phyloP scores from a whole-genome alignment of 1,140 invertebrate species.

The Macrosteles quadrilineatus region DNA sequence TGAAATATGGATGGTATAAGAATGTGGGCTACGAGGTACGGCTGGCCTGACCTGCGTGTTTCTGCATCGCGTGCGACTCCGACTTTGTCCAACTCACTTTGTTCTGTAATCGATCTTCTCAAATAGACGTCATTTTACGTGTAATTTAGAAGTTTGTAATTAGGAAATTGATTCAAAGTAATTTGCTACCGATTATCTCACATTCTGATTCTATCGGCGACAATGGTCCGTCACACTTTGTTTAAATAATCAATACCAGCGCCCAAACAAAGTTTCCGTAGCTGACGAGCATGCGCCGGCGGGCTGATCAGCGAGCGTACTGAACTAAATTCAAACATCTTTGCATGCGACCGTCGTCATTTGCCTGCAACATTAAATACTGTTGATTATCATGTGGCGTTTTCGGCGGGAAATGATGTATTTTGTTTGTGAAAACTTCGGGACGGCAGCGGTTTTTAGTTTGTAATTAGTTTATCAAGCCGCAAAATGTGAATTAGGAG shows the following conservation, averaged over 20 bases:
- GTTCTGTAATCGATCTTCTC: conserved; percentile 12
- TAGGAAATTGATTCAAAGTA: conserved; percentile 17
- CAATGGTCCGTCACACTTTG: conserved; percentile 1
- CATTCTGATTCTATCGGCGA: not conserved
- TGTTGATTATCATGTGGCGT: no score
- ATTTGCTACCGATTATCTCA: not conserved
- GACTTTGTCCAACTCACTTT: not conserved
- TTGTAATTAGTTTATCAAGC: no score
- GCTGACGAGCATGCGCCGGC: not conserved
- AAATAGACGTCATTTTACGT: not conserved
- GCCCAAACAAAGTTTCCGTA: conserved; percentile 7
- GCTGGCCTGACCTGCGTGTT: not conserved
- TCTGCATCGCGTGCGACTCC: conserved; percentile 2
- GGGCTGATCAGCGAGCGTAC: not conserved
- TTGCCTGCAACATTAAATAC: no score
- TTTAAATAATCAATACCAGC: conserved; percentile 14
- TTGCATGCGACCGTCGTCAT: not conserved
- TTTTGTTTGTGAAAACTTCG: no score
- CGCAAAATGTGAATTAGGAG: no score
- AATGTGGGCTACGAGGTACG: conserved; percentile 22
- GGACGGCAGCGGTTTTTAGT: no score
- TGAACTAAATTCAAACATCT: conserved; percentile 12
- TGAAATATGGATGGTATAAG: conserved; percentile 27
- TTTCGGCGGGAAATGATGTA: no score
- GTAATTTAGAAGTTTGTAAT: conserved; percentile 18